These are phyloP conservation scores for Heteromormyrus szaboi DNA, from an alignment of 2,797 vertebrate species.

Conservation along the genomic window DNA sequence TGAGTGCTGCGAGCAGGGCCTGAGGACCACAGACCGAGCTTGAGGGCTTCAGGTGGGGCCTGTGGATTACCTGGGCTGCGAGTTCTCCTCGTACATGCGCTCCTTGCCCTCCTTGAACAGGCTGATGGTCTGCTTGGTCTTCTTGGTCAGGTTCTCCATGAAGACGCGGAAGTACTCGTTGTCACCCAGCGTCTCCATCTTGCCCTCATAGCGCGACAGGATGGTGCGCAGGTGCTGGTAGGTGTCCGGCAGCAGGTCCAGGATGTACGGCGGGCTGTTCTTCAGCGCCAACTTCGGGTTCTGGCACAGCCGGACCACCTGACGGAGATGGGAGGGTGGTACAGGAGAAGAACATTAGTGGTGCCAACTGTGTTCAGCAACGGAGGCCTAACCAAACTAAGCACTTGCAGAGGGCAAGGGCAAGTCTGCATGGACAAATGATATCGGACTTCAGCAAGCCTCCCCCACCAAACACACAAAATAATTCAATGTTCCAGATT, in stretches of 20 bases:
- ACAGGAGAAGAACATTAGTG: not conserved
- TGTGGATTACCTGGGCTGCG: conserved; percentile 79
- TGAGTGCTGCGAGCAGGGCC: not conserved
- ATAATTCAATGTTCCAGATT: not conserved
- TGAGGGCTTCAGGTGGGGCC: not conserved
- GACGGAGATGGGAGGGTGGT: conserved; percentile 3
- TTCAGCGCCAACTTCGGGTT: conserved; percentile 93
- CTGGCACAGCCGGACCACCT: conserved; percentile 97
- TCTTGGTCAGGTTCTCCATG: conserved; percentile 97
- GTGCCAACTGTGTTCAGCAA: not conserved
- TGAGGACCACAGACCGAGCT: not conserved
- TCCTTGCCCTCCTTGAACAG: conserved; percentile 98
- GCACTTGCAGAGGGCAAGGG: no score
- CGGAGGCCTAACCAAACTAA: not conserved
- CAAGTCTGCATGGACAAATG: not conserved
- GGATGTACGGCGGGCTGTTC: conserved; percentile 98
- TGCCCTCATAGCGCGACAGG: conserved; percentile 91
- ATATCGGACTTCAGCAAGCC: not conserved
- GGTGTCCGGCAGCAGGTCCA: conserved; percentile 94
- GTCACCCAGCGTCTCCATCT: conserved; percentile 94
- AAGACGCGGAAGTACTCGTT: conserved; percentile 97
- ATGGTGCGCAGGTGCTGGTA: conserved; percentile 96
- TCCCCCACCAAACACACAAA: not conserved
- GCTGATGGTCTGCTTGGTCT: conserved; percentile 98
- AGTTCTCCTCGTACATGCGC: conserved; percentile 97